These are phyloP conservation scores for Caenorhabditis briggsae DNA, from an alignment of 1,140 invertebrate species.

Conservation along the genomic window DNA sequence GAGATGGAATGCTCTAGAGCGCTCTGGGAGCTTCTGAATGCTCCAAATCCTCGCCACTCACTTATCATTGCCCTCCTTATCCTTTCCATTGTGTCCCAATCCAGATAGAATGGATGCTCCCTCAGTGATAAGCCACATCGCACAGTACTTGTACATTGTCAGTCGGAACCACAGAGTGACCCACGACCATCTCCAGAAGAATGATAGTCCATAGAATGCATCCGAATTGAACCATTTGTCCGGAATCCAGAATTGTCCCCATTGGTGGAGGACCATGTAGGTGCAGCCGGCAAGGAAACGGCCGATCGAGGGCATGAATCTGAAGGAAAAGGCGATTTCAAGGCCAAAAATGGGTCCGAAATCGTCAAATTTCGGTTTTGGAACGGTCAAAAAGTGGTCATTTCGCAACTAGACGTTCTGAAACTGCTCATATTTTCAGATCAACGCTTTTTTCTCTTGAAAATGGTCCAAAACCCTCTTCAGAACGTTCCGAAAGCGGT, in stretches of 20 bases:
- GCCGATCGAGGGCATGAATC: constrained; percentile 73
- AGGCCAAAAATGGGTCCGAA: constrained; percentile 64
- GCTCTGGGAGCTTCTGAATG: too few species aligned
- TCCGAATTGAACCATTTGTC: constrained; percentile 75
- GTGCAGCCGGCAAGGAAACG: constrained; percentile 78
- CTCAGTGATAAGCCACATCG: constrained; percentile 76
- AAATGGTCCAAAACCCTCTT: too few species aligned
- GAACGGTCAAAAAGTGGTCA: too few species aligned
- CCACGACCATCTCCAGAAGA: constrained; percentile 78
- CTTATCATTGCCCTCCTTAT: constrained; percentile 76
- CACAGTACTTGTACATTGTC: constrained; percentile 76
- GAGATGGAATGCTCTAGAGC: too few species aligned
- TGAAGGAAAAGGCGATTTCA: constrained; percentile 68
- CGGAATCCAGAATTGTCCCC: constrained; percentile 77
- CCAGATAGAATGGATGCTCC: constrained; percentile 79
- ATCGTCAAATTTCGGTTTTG: constrained; percentile 5
- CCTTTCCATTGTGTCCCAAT: constrained; percentile 79
- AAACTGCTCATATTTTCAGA: too few species aligned
- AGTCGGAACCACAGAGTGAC: constrained; percentile 79
- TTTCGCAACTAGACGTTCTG: too few species aligned
- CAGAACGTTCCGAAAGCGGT: too few species aligned
- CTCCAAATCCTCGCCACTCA: neutral
- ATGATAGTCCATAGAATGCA: constrained; percentile 75
- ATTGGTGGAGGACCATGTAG: constrained; percentile 78
- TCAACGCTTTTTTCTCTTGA: too few species aligned